phyloP scores from a whole-genome alignment of 2,888 invertebrate genomes.

The Andrena marginata region DNA sequence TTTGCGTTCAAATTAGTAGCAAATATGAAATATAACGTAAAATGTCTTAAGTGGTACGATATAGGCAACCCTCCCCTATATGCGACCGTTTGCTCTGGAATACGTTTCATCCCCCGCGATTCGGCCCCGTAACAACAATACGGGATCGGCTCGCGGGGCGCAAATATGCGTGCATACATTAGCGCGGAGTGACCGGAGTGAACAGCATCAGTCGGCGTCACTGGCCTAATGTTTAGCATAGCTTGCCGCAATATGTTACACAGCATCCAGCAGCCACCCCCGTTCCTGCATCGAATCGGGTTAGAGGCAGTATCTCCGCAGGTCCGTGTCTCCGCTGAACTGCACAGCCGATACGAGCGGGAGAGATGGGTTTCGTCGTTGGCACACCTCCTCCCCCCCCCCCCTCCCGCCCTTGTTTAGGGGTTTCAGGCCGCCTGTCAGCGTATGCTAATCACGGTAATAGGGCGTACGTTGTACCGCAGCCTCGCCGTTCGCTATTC shows the following conservation, averaged over 20 bases:
- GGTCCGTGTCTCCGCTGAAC: constrained; percentile 61
- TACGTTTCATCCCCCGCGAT: neutral
- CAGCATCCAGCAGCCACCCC: constrained; percentile 55
- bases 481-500: constrained; percentile 67
- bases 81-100: neutral
- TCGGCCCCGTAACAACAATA: constrained; percentile 4
- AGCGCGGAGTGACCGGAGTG: constrained; percentile 69
- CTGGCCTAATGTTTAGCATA: constrained; percentile 82
- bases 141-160: constrained; percentile 47
- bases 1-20: no score
- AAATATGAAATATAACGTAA: no score
- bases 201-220: constrained; percentile 79
- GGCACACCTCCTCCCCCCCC: constrained; percentile 7
- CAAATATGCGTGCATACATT: constrained; percentile 69
- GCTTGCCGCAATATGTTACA: constrained; percentile 84
- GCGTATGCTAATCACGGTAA: constrained; percentile 84
- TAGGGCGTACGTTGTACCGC: constrained; percentile 80
- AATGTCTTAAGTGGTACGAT: no score
- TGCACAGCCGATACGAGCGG: constrained; percentile 42
- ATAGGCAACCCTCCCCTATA: no score
- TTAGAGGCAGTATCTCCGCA: constrained; percentile 65
- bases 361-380: constrained; percentile 50
- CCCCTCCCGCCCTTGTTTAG: constrained; percentile 56
- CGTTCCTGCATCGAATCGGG: constrained; percentile 64
- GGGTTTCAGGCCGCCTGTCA: constrained; percentile 77